A percentile compares a stretch with the other conserved stretches of the same genome.
These are phyloP conservation scores for Drosophila aff. DNA, from an alignment of 1,140 invertebrate genomes.

Conservation along the genomic window DNA sequence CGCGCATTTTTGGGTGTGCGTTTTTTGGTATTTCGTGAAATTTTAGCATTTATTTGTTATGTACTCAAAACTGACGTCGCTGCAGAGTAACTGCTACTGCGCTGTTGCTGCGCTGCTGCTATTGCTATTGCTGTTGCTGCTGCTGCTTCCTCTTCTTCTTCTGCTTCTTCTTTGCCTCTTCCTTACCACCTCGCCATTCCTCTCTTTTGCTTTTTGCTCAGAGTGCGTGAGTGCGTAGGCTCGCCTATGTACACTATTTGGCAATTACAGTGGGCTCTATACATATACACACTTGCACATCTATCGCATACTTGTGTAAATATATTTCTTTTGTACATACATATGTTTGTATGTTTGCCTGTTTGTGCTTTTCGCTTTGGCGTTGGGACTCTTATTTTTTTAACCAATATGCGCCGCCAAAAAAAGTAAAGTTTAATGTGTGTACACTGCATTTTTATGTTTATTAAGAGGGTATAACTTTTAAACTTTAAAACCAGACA, in stretches of 20 bases:
- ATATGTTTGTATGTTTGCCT: conserved; percentile 37
- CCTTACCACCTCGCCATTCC: neutral
- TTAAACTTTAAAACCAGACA: neutral
- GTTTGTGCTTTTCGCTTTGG: conserved; percentile 37
- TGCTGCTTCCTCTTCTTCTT: conserved; percentile 21
- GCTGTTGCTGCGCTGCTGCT: conserved; percentile 34
- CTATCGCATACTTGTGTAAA: conserved; percentile 33
- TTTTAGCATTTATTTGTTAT: conserved; percentile 84
- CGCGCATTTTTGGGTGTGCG: conserved; percentile 70
- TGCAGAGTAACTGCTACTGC: conserved; percentile 43
- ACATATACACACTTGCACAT: conserved; percentile 45
- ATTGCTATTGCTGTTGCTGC: conserved; percentile 20
- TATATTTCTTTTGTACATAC: conserved; percentile 45
- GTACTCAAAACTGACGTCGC: conserved; percentile 63
- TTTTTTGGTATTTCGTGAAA: conserved; percentile 76
- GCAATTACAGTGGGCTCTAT: conserved; percentile 69
- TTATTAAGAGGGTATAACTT: conserved; percentile 10
- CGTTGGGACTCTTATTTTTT: conserved; percentile 13
- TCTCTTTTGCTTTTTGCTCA: conserved; percentile 15
- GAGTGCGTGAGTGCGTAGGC: conserved; percentile 69
- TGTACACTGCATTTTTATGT: conserved; percentile 77
- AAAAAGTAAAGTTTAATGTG: conserved; percentile 42
- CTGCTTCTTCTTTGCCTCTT: neutral
- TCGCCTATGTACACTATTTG: conserved; percentile 77
- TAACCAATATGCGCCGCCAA: conserved; percentile 43